Base-by-base conservation (phyloP, 1,140 invertebrate species). In the Holotrichia oblita region DNA sequence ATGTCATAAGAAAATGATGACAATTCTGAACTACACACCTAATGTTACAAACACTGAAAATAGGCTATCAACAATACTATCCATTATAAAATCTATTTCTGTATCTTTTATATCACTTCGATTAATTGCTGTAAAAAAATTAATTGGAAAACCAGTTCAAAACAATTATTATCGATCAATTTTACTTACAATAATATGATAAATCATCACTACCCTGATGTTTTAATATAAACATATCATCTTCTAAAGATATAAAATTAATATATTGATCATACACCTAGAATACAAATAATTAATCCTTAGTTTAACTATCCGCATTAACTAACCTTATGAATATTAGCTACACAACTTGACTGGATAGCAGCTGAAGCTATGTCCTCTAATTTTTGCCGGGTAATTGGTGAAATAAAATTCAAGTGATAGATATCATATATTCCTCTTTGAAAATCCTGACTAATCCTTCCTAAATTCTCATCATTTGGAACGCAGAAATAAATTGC, bases 401-500 rank as follows among this genome's bases (percentile, higher is more conserved):
- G 97, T 0, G 96, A 98, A 82, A 99, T 97, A 84, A 99, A 99
- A 89, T 99, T 99, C 7, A 99, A 88, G 87, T 98, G 97, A 88
- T 98, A 99, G 44, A 93, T 91, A 84, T 99, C 98, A 87, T 99
- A 99, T 20, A 98, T 88, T 40, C 94, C 93, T 88, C 95, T 96
- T 81, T 96, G 93, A 78, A 99, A 92, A 87, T 98, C 97, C 89
- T 98, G 95, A 77, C 94, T 94, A 80, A 99, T 99, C 82, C 97
- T 90, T 59, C 93, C 93, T 34, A 99, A 90, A 89, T 99, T 99
- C 87, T 99, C 97, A 85, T 99, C 96, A 40, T 94, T 95, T n/a
- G 99, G 98, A 81, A 95, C 91, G 87, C 99, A 98, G 87, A 99
- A 99, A 88, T 99, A 99, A 72, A 99, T 93, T 9, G 97, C 98